These are phyloP conservation scores for Takifugu ocellatus DNA, from an alignment of 2,797 vertebrate genomes.

Conservation along the genomic window DNA sequence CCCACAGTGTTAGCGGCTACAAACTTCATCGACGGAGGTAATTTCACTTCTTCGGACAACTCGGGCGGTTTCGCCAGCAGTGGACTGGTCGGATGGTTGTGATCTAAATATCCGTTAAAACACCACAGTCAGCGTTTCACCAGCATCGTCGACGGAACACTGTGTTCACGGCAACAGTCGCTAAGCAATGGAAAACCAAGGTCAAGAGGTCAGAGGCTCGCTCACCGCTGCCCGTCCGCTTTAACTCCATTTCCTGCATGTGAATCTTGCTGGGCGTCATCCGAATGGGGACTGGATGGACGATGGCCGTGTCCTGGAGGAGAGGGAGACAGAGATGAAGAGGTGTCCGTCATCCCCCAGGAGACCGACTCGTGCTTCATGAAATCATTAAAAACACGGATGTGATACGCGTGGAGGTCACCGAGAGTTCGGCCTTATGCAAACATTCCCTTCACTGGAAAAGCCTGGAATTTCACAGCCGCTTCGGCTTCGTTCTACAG, in stretches of 20 bases:
- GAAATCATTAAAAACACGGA: no score
- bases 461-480: background rate
- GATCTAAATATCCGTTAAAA: constrained; percentile 62
- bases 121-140: background rate
- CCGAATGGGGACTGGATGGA: constrained; percentile 96
- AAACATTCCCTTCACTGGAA: no score
- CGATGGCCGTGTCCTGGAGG: constrained; percentile 93
- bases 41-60: constrained; percentile 88
- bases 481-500: no score
- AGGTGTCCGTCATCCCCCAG: no score
- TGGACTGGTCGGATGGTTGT: constrained; percentile 92
- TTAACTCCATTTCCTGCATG: constrained; percentile 99
- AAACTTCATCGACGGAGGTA: constrained; percentile 90
- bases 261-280: constrained; percentile 99
- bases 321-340: background rate
- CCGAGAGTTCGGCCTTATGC: no score
- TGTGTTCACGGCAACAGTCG: background rate
- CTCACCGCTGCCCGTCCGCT: constrained; percentile 93
- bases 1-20: constrained; percentile 87
- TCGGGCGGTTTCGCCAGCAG: constrained; percentile 88
- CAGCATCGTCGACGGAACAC: background rate
- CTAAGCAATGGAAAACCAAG: background rate
- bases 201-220: constrained; percentile 1
- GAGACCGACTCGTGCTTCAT: no score
- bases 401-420: no score